Base-by-base conservation (phyloP, 1,140 invertebrate species). In the Oryctes rhinoceros region DNA sequence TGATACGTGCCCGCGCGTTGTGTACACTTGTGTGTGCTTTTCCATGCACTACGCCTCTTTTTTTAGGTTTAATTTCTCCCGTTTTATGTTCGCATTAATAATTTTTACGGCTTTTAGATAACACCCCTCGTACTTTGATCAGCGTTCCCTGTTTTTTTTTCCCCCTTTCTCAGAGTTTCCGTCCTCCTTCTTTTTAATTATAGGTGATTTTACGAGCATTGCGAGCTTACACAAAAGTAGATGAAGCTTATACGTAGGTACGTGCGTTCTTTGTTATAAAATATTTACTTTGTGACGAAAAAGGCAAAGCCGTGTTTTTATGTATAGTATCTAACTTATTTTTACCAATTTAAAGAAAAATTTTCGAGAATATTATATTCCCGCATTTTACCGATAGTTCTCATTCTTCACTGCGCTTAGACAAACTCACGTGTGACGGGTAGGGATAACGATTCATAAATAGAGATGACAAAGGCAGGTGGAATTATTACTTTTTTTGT, bases 41-140 rank as follows among this genome's bases (percentile, higher is more conserved):
- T 71, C 9, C 35, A 35, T 20, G 5, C n/a, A 9, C 20, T 24
- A 10, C 7, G 7, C 7, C 39, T 39, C 39, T 39, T 7, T 39
- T 7, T 39, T 39, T 39, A 4, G 39, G 39, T 71, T 71, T 71
- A 71, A 71, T 71, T 71, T 71, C 24, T 71, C 13, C n/a, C 65
- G n/a, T 71, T 71, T 71, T 20, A 71, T 71, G 65, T 71, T 71
- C 24, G 10, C 65, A 71, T 71, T 71, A 71, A 71, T 71, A 30
- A 71, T 71, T 71, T 71, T 30, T 71, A 71, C 65, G 65, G 65
- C 65, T 71, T 71, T 71, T 71, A 71, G 65, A 30, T 71, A 71
- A 71, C 65, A 20, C 65, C 65, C 35, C 65, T 18, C 7, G 24
- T 24, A 37, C 65, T 71, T 71, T 67, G 62, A 67, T 71, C 65